Percentiles rank a stretch among this genome's conserved stretches.
Evolutionary conservation across 2,888 invertebrate genomes (phyloP).

Genomic region (Dryadula phaetusa): DNA sequence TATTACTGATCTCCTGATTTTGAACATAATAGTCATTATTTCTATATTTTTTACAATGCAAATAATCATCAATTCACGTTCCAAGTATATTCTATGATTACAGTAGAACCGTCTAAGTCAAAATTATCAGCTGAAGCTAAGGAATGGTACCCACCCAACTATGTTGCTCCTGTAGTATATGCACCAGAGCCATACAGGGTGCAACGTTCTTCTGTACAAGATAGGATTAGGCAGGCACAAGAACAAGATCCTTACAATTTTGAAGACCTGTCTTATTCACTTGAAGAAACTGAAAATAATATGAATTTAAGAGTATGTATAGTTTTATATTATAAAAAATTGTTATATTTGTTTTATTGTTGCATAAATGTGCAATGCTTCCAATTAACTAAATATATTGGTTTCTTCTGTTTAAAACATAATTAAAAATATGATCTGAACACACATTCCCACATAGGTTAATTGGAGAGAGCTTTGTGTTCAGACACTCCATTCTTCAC

Average conservation of each 20-base stretch:
- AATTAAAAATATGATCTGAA: too few species aligned
- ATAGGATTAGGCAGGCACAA: conserved; percentile 76
- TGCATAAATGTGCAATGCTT: too few species aligned
- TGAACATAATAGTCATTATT: too few species aligned
- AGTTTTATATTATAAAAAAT: background rate
- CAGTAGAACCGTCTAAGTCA: conserved; percentile 72
- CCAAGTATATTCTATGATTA: background rate
- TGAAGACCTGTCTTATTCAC: conserved; percentile 72
- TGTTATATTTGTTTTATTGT: too few species aligned
- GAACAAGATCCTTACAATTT: conserved; percentile 75
- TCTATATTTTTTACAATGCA: background rate
- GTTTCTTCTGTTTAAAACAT: too few species aligned
- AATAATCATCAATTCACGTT: background rate
- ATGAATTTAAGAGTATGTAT: conserved; percentile 68
- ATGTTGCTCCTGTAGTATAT: conserved; percentile 66
- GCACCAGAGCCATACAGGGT: conserved; percentile 67
- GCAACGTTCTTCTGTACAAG: conserved; percentile 75
- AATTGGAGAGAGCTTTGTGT: too few species aligned
- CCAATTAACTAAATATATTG: too few species aligned
- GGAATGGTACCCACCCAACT: conserved; percentile 85
- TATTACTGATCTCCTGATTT: conserved; percentile 31
- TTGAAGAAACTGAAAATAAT: conserved; percentile 71
- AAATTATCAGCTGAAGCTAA: conserved; percentile 84
- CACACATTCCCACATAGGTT: too few species aligned
- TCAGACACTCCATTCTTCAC: too few species aligned